phyloP scores from a whole-genome alignment of 1,140 invertebrate genomes.

The Pristionchus pacificus region DNA sequence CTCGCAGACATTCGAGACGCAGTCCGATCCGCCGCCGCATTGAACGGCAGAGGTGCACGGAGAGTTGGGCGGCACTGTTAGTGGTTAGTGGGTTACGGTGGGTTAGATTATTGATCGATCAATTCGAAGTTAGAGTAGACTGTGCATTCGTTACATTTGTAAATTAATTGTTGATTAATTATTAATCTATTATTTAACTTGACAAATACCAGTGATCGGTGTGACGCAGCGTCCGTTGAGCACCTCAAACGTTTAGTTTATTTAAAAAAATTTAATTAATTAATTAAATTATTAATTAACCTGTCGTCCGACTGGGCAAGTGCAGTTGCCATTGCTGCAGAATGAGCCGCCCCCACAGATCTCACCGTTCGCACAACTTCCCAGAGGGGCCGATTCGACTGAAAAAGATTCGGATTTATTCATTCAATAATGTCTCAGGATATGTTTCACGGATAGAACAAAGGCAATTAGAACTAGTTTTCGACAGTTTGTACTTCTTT shows the following conservation, averaged over 20 bases:
- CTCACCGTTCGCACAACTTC: neutral
- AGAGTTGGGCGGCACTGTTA: conserved; percentile 18
- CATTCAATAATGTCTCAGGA: neutral
- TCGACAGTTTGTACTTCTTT: neutral
- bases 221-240: conserved; percentile 12
- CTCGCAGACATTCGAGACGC: neutral
- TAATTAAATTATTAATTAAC: neutral
- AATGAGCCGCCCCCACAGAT: conserved; percentile 13
- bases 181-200: neutral
- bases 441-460: neutral
- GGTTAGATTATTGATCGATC: too few species aligned
- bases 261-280: too few species aligned
- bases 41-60: conserved; percentile 16
- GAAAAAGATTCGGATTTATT: neutral
- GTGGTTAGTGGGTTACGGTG: conserved; percentile 14
- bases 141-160: too few species aligned
- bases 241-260: neutral
- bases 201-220: conserved; percentile 10
- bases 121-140: too few species aligned
- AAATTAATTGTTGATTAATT: too few species aligned
- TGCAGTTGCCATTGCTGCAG: conserved; percentile 24
- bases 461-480: neutral
- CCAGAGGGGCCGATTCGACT: conserved; percentile 10
- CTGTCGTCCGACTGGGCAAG: conserved; percentile 17
- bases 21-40: neutral